Conservation (phyloP, 2,113 vertebrate genomes). For the Philantomba maxwellii region DNA sequence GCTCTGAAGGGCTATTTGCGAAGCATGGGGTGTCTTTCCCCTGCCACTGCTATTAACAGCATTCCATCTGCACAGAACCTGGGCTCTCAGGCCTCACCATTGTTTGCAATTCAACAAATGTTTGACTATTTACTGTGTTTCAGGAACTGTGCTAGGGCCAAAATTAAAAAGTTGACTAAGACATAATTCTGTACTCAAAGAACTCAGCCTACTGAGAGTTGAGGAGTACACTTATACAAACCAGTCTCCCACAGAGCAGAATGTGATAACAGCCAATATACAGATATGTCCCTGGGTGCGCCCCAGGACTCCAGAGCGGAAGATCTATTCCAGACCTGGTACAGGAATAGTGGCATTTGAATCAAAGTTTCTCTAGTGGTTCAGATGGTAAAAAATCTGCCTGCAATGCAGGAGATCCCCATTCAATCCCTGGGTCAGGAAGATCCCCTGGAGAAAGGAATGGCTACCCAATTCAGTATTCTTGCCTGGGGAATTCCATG, state of each 20-base stretch:
- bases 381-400: neutral
- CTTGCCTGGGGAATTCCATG: neutral
- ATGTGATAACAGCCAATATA: neutral
- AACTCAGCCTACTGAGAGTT: neutral
- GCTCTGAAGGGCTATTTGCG: neutral
- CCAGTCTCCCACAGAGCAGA: neutral
- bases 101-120: neutral
- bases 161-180: neutral
- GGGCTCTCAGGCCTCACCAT: neutral
- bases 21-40: neutral
- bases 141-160: neutral
- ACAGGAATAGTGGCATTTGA: neutral
- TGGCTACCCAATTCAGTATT: neutral
- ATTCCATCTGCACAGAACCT: neutral
- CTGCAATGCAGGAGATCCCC: neutral
- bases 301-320: neutral
- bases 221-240: neutral
- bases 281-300: neutral
- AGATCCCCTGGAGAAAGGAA: neutral
- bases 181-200: neutral
- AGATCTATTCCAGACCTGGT: neutral
- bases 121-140: neutral
- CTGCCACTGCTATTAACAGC: neutral
- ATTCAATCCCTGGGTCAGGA: neutral
- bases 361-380: neutral